Evolutionary conservation across 1,140 invertebrate genomes (phyloP), one percentile per base, ranked within the genome.

Genomic region (Camponotus floridanus): DNA sequence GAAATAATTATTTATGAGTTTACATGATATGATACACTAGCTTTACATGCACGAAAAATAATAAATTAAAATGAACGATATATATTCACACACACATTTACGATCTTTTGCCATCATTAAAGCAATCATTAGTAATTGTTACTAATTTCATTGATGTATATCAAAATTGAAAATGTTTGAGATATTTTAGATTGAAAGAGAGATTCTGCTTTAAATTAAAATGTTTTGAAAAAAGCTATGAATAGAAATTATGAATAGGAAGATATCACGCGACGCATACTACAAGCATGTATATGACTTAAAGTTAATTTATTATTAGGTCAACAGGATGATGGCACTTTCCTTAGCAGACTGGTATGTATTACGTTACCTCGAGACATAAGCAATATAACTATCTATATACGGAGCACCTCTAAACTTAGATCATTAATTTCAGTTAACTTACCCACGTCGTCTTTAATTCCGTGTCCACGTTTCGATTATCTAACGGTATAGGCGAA

Each of bases 251-350:
- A n/a, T n/a, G n/a, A n/a, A n/a, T n/a, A n/a, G n/a, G n/a, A n/a
- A 31, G 11, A 36, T 61, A 68, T 86, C 80, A 84, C 9, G 62
- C 71, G 18, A 88, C 15, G 21, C 6, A 26, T 45, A 45, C 31
- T 11, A 15, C 21, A 26, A 26, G 39, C 36, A n/a, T 21, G 18
- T 45, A 21, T 36, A 9, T 7, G 39, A 67, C 45, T 51, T 51
- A 18, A 51, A 8, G 15, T 51, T 51, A 51, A 51, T 15, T 73
- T 67, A 81, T 76, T 90, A 87, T 90, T 88, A 88, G 79, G 87
- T 87, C 79, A 89, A 90, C 74, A 64, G 61, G 74, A 67, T 90
- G 87, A 89, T 87, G 65, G 68, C 48, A 74, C 84, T 89, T 31
- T 74, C 88, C 79, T 89, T 90, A 74, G 59, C 79, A 76, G 33